Base-by-base conservation (phyloP, 2,888 invertebrate species). In the Sialis lutaria region DNA sequence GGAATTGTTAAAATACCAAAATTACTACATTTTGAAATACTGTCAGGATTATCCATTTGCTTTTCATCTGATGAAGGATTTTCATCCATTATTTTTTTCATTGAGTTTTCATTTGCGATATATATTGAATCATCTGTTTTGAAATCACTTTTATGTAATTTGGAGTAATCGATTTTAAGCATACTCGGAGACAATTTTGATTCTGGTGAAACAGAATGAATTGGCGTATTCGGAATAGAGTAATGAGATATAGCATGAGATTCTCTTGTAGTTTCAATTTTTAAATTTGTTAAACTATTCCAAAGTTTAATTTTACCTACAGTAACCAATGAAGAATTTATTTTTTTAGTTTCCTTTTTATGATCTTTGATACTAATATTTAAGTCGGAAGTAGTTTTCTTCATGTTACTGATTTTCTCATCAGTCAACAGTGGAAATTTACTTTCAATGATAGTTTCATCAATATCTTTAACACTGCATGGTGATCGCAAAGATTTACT, bases 221-320 rank as follows among this genome's bases (percentile, higher is more conserved):
- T 50, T 37, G 64, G 63, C 10, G 63, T 64, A 48, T 57, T 58
- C 39, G 66, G 65, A 39, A 60, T 64, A 6, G 62, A 63, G 49
- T 56, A 59, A 34, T 54, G 56, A 48, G 58, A 51, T 13, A 59
- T 59, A 48, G 55, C 53, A 44, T 57, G 53, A 31, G 58, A 53
- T 22, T 50, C 48, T 37, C 57, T 49, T 45, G 45, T 43, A 50
- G 53, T 49, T 41, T 57, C 56, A 37, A 54, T 51, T 47, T 55
- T 55, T 50, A 67, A 53, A 55, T 60, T 60, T 6, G 67, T 67
- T 54, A 67, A 60, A 52, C 68, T 69, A 49, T 58, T 57, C 64
- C 67, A 69, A 32, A 63, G 58, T 52, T 64, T 63, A 33, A 65
- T 54, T 51, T 63, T 64, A 12, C 60, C 61, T 37, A 35, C 40